Conservation (phyloP, 2,797 vertebrate genomes). For the Chanos chanos region DNA sequence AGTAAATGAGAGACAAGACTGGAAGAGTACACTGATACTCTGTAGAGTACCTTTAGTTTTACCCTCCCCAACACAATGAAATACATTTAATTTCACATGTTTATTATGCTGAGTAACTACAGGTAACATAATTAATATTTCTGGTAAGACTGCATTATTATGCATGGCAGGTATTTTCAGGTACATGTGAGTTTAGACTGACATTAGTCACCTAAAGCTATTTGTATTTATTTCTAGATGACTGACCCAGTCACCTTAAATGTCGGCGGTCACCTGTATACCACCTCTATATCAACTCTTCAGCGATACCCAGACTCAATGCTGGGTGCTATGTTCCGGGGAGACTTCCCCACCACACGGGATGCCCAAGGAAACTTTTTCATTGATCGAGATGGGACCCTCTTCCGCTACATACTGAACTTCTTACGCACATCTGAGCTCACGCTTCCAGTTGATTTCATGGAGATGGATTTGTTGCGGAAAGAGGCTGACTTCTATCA, state of each 20-base stretch:
- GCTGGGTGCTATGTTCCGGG: constrained; percentile 98
- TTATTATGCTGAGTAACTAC: too few species aligned
- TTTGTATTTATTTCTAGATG: constrained; percentile 71
- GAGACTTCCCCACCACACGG: constrained; percentile 92
- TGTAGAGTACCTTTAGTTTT: too few species aligned
- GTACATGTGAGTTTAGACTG: not conserved
- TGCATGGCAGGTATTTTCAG: too few species aligned
- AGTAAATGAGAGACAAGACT: too few species aligned
- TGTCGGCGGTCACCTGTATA: constrained; percentile 94
- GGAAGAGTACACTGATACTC: too few species aligned
- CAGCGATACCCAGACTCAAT: constrained; percentile 97
- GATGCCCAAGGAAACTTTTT: constrained; percentile 97
- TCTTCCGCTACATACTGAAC: constrained; percentile 96
- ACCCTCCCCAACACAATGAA: too few species aligned
- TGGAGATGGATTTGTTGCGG: constrained; percentile 90
- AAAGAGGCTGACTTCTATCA: constrained; percentile 99
- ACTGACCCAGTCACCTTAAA: constrained; percentile 95
- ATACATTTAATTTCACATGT: too few species aligned
- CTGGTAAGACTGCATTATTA: too few species aligned
- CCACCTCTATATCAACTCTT: constrained; percentile 92
- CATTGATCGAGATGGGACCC: constrained; percentile 94
- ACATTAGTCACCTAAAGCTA: not conserved
- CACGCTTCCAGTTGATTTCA: constrained; percentile 92
- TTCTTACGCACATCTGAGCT: constrained; percentile 96
- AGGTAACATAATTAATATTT: too few species aligned